Evolutionary conservation across 2,888 invertebrate genomes (phyloP).

Genomic region (Perizoma affinitatum): DNA sequence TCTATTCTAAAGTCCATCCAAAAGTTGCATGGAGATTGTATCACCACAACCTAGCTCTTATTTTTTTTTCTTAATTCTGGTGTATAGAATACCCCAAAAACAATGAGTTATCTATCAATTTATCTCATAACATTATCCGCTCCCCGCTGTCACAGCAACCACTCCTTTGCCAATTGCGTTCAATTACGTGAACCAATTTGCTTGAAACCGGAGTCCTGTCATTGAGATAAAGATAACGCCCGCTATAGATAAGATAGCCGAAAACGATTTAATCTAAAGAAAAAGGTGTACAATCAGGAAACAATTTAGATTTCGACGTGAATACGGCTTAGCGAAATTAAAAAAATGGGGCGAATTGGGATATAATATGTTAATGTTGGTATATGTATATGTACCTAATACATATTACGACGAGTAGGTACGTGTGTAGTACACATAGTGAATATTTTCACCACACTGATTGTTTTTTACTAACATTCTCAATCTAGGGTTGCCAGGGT

Average conservation of each 20-base stretch:
- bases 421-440: no score
- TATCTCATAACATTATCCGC: background rate
- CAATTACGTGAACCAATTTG: slow-evolving; percentile 28
- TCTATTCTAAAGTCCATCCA: no score
- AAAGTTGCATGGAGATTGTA: no score
- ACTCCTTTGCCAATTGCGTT: slow-evolving; percentile 14
- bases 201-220: slow-evolving; percentile 19
- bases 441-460: no score
- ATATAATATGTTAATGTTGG: background rate
- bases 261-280: slow-evolving; percentile 31
- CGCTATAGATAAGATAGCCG: slow-evolving; percentile 24
- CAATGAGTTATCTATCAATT: no score
- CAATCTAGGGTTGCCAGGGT: no score
- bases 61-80: no score
- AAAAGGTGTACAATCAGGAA: slow-evolving; percentile 29
- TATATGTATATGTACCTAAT: background rate
- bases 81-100: no score
- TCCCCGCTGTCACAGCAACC: slow-evolving; percentile 4
- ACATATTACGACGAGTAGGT: no score
- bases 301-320: slow-evolving; percentile 27
- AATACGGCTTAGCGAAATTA: slow-evolving; percentile 19
- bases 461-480: no score
- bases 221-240: slow-evolving; percentile 25
- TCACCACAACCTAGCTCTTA: no score
- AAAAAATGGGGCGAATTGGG: slow-evolving; percentile 3